Evolutionary conservation across 2,888 invertebrate species (phyloP), one percentile per base, ranked within the genome.

Genomic region (Helleia helle): DNA sequence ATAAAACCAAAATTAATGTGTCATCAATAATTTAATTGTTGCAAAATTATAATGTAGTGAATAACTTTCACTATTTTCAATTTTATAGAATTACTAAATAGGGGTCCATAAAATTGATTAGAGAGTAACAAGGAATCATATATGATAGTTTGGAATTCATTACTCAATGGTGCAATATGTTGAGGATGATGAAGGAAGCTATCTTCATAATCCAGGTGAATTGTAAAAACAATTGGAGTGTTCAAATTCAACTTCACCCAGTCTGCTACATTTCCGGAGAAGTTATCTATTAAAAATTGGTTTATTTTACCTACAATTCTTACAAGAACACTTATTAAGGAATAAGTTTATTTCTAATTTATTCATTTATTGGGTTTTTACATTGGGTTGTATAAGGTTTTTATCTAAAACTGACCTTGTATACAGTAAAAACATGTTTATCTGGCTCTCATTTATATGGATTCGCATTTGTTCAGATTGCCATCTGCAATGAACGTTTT

Each of bases 161-260:
- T 17, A 30, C 58, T 62, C 12, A 77, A 49, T 1, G 56, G 51
- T 28, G 31, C 11, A 25, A 77, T 60, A 29, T 76, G 58, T 2
- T 41, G 27, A 4, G 50, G 38, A 15, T 54, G 48, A n/a, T 71
- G 73, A 1, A 71, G 46, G 28, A 66, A 46, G 25, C 59, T 48
- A 12, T 61, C 43, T 38, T 54, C 43, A 44, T 59, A 34, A 42
- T 70, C 63, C 56, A 81, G 49, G 37, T 72, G 64, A 6, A 73
- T 44, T 38, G 80, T 77, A 39, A 62, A 72, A 0, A 84, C 83
- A 28, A 81, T 41, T 1, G 83, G 83, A 17, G 69, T 59, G 47
- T 83, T 83, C 31, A 81, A 54, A 40, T 66, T 65, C 7, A 47
- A 54, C 48, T 84, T 83, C 2, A 81, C 75, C 80, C 80, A 84